These are phyloP conservation scores for Furcifer pardalis DNA, from an alignment of 2,797 vertebrate species.

Conservation along the genomic window DNA sequence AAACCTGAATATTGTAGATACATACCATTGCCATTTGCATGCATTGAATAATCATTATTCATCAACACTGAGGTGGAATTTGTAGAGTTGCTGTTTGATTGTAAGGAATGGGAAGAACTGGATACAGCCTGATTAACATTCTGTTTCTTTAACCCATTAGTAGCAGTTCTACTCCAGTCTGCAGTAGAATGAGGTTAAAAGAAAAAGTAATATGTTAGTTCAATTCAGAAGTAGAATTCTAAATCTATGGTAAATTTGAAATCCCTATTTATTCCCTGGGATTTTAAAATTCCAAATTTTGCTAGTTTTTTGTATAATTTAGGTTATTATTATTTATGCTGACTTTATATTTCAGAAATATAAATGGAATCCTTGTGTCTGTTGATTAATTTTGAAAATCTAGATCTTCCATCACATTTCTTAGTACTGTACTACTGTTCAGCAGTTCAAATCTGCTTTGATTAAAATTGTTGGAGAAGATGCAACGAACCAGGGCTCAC, in stretches of 20 bases:
- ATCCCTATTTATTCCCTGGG: not conserved
- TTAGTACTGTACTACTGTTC: not conserved
- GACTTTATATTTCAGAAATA: not conserved
- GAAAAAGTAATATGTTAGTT: constrained; percentile 57
- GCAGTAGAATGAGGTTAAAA: constrained; percentile 63
- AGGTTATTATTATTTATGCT: not conserved
- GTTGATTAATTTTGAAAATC: not conserved
- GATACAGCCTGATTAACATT: constrained; percentile 77
- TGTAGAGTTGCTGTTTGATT: constrained; percentile 79
- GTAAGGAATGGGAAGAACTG: constrained; percentile 82
- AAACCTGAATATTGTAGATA: constrained; percentile 51
- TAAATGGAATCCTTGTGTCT: not conserved
- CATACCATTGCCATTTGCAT: constrained; percentile 79
- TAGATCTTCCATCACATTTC: not conserved
- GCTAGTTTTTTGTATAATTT: constrained; percentile 4
- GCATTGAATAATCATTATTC: constrained; percentile 79
- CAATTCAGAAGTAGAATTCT: constrained; percentile 49
- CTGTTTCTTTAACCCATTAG: constrained; percentile 83
- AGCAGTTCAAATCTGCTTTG: not conserved
- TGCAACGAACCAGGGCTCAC: not conserved
- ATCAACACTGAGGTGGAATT: constrained; percentile 84
- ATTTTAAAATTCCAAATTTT: not conserved
- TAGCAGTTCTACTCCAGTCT: constrained; percentile 95
- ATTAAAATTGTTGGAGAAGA: not conserved
- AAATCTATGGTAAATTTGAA: constrained; percentile 40